Base-by-base conservation (phyloP, 2,797 vertebrate species). In the Apogon hyalosoma region DNA sequence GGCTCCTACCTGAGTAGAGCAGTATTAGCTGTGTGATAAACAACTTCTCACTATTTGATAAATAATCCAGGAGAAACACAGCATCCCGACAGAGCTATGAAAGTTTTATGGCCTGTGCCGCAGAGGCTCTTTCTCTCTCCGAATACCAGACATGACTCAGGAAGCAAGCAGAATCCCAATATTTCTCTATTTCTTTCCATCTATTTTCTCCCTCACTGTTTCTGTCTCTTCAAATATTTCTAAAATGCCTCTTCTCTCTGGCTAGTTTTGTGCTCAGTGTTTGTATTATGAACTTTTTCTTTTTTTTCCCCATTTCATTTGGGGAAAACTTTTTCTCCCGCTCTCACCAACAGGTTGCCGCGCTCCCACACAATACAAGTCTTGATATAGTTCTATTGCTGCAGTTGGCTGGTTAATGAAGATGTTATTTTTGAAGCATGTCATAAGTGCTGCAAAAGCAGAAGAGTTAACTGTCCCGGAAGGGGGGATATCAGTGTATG, bases 31-130 rank as follows among this genome's bases (percentile, higher is more conserved):
- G 74, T 85, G 86, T 90, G 88, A 92, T 93, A 92, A 93, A 92
- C 90, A 92, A 87, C 86, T 85, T 79, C 77, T 80, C 66, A 70
- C 77, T 73, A 85, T 88, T 88, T 93, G 83, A 93, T 93, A 88
- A 93, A 93, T 93, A 93, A 93, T 93, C 89, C 87, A 93, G 69
- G 63, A 90, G 87, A 87, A 90, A 90, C 84, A 84, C 82, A 87
- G 87, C 87, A 88, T 88, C 87, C 78, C 63, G 60, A 89, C 88
- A 85, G 85, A 84, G 88, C 86, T 53, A 92, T 93, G 75, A 90
- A 93, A 90, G 62, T 91, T 93, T 92, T 83, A 94, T 94, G 85
- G 53, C 50, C 50, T 84, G 67, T 69, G 82, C 88, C n/a, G 61
- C 74, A 57, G 81, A 87, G 77, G 69, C 76, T 72, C 75, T 69